Percentiles rank a stretch among this genome's conserved stretches.
Conservation (phyloP, 2,797 vertebrate species). For the Sebastes vulpes region DNA sequence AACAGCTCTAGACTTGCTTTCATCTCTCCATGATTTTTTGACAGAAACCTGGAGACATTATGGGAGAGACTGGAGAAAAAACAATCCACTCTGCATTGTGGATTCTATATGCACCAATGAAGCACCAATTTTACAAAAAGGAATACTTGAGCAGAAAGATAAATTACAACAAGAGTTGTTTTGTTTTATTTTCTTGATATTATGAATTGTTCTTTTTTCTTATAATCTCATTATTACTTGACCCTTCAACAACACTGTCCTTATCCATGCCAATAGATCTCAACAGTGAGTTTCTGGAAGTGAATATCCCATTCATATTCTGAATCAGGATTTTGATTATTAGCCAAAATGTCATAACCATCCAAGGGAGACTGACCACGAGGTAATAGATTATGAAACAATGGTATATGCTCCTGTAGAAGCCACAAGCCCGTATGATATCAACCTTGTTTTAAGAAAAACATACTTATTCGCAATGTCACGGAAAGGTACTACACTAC, state of each 20-base stretch:
- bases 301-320: not conserved
- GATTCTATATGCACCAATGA: not conserved
- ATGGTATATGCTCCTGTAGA: too few species aligned
- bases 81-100: not conserved
- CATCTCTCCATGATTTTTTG: not conserved
- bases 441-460: not conserved
- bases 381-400: not conserved
- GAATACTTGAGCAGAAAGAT: not conserved
- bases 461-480: too few species aligned
- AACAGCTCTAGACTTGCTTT: conserved; percentile 3
- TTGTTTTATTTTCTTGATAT: not conserved
- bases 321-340: not conserved
- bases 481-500: too few species aligned
- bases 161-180: not conserved
- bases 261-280: conserved; percentile 1
- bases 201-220: not conserved
- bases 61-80: not conserved
- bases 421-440: not conserved
- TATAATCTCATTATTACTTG: not conserved
- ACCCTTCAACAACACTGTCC: not conserved
- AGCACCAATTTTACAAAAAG: not conserved
- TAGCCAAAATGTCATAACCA: not conserved
- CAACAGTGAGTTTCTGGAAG: not conserved
- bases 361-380: not conserved
- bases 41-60: not conserved